Evolutionary conservation across 2,888 invertebrate species (phyloP), one percentile per base, ranked within the genome.

Genomic region (Sericinus montela): DNA sequence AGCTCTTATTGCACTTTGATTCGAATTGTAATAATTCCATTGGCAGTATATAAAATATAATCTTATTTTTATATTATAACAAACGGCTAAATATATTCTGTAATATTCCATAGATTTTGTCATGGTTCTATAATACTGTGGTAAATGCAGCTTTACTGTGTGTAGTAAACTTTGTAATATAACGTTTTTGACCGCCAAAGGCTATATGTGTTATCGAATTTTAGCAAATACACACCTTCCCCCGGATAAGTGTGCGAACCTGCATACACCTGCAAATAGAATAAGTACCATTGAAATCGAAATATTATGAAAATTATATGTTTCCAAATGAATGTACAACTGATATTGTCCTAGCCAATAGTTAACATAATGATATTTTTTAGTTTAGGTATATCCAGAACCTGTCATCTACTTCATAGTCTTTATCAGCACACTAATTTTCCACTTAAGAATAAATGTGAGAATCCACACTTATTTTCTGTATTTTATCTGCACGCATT

Each of bases 161-260:
- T 98, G 79, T 99, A 99, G 80, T 98, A 99, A 43, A 99, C 98
- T 84, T 99, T 93, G 83, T 99, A 99, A 83, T 99, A 99, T 46
- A 99, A 92, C 38, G 98, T 98, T 92, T 99, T 99, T 63, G 98
- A 98, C 68, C 99, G 93, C 99, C 99, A 99, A 61, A 99, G 91
- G 46, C 98, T 98, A 80, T 98, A 99, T 0, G 98, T 97, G 87
- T 99, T 99, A 89, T 99, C 99, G 83, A 99, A 99, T 88, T 99
- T 99, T 35, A 99, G 91, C 73, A 99, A 90, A 83, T 99, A 99
- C 32, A 98, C 97, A 13, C 99, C 99, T 84, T 97, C 94, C 1
- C 98, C 98, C 0, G 99, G 99, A 84, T 99, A 99, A 44, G 93
- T 92, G 82, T 99, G 99, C 51, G 96, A 97, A 8, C 98, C 98